phyloP scores from a whole-genome alignment of 2,888 invertebrate genomes.

The Sussaba pulchella region DNA sequence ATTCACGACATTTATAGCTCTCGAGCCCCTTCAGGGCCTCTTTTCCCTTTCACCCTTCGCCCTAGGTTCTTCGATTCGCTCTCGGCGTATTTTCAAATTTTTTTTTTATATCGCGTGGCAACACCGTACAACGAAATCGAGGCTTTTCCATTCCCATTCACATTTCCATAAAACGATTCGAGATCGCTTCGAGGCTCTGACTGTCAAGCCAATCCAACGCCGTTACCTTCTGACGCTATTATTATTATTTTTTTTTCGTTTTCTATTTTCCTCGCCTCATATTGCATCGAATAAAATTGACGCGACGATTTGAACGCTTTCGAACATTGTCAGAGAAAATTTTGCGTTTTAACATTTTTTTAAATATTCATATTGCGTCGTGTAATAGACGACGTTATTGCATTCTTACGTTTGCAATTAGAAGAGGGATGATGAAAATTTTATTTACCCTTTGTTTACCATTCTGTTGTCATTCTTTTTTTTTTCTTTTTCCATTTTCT shows the following conservation, averaged over 20 bases:
- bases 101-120: slow-evolving; percentile 24
- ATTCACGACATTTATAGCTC: slow-evolving; percentile 58
- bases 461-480: too few species aligned
- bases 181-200: slow-evolving; percentile 40
- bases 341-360: slow-evolving; percentile 7
- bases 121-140: slow-evolving; percentile 33
- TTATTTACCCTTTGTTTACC: too few species aligned
- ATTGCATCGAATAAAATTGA: too few species aligned
- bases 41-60: slow-evolving; percentile 1
- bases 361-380: slow-evolving; percentile 24
- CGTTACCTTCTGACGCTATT: slow-evolving; percentile 20
- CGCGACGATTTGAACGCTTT: too few species aligned
- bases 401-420: too few species aligned
- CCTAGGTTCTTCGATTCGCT: slow-evolving; percentile 1
- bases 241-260: too few species aligned
- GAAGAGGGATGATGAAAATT: too few species aligned
- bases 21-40: slow-evolving; percentile 24
- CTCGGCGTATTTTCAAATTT: slow-evolving; percentile 28
- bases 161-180: slow-evolving; percentile 60
- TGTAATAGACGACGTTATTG: slow-evolving; percentile 11
- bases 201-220: slow-evolving; percentile 20
- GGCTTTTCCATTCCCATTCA: slow-evolving; percentile 36
- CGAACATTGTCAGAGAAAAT: too few species aligned
- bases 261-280: background rate
- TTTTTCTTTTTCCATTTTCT: background rate